phyloP scores from a whole-genome alignment of 2,113 vertebrate species.

The Thamnaconus septentrionalis region DNA sequence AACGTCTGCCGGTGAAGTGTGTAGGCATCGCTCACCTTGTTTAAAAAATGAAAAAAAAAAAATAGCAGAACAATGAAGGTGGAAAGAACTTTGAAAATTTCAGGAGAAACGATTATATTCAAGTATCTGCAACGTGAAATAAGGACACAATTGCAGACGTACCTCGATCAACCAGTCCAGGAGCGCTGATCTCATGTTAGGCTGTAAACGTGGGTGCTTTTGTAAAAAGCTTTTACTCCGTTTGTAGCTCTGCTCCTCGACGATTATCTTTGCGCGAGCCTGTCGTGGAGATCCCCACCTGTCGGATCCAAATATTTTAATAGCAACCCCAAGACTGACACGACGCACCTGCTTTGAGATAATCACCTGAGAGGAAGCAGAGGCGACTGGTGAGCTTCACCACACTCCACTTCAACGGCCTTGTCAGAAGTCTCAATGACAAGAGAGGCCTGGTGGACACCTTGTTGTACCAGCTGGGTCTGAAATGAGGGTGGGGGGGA shows the following conservation, averaged over 20 bases:
- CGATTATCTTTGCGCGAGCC: conserved; percentile 86
- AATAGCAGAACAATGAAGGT: too few species aligned
- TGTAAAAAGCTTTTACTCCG: conserved; percentile 80
- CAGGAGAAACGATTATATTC: background rate
- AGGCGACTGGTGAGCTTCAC: conserved; percentile 78
- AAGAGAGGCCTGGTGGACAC: conserved; percentile 75
- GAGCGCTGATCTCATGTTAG: conserved; percentile 87
- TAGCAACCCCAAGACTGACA: too few species aligned
- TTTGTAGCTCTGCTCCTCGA: conserved; percentile 79
- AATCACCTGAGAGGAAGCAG: conserved; percentile 83
- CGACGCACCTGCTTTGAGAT: background rate
- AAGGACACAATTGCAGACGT: conserved; percentile 6
- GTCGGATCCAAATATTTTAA: background rate
- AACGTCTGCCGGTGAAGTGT: conserved; percentile 90
- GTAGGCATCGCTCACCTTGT: conserved; percentile 88
- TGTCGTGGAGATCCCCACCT: conserved; percentile 87
- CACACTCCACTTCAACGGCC: background rate
- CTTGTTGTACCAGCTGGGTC: conserved; percentile 81
- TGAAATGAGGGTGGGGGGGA: conserved; percentile 39
- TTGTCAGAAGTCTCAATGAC: conserved; percentile 82
- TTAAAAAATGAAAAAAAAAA: background rate
- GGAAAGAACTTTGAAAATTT: background rate
- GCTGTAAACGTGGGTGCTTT: conserved; percentile 81
- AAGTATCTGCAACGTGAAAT: background rate
- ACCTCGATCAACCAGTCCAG: conserved; percentile 92